Conservation (phyloP, 2,888 invertebrate genomes). For the Mallateleia sp. region DNA sequence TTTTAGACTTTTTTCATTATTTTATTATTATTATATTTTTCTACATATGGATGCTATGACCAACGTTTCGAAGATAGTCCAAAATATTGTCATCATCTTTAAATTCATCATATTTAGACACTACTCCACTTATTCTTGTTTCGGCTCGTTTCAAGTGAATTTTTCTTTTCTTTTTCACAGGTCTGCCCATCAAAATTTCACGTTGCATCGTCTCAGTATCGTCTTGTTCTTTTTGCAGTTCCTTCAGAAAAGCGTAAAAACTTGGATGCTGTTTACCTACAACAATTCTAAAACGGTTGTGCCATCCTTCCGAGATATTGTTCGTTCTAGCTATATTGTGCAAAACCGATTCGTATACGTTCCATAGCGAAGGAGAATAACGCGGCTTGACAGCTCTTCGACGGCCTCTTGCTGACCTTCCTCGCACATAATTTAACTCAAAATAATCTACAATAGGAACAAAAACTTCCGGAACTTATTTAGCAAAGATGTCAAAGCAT, state of each 20-base stretch:
- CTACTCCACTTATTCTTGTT: not conserved
- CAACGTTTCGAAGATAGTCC: conserved; percentile 3
- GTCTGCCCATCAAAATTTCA: too few species aligned
- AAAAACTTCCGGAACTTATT: conserved; percentile 30
- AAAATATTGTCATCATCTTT: conserved; percentile 9
- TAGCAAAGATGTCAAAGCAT: conserved; percentile 27
- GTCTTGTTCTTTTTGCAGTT: too few species aligned
- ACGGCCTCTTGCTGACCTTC: conserved; percentile 46
- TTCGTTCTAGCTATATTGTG: too few species aligned
- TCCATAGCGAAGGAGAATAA: conserved; percentile 27
- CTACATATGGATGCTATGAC: conserved; percentile 3
- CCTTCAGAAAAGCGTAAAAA: too few species aligned
- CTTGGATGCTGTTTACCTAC: too few species aligned
- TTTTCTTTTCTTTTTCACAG: too few species aligned
- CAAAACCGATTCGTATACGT: not conserved
- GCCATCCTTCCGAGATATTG: too few species aligned
- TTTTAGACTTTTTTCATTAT: too few species aligned
- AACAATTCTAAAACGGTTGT: too few species aligned
- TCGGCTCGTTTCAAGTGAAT: too few species aligned
- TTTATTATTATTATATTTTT: not conserved
- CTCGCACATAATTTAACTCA: conserved; percentile 34
- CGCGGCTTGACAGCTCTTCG: conserved; percentile 23
- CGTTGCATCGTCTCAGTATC: too few species aligned
- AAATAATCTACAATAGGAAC: conserved; percentile 35
- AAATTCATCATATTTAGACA: not conserved